These are phyloP conservation scores for Catocala sponsa DNA, from an alignment of 2,888 invertebrate genomes.

Conservation along the genomic window DNA sequence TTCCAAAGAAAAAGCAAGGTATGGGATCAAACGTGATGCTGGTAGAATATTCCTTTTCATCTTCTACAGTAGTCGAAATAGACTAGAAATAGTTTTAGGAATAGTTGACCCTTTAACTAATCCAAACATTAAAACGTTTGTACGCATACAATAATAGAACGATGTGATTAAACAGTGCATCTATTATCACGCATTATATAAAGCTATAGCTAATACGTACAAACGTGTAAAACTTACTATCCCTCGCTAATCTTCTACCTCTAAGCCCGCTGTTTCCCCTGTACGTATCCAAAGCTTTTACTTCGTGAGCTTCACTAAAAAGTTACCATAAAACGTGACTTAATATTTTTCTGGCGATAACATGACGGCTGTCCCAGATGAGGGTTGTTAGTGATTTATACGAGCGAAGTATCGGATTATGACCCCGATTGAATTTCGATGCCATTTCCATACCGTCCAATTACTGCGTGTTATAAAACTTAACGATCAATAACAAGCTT, in stretches of 20 bases:
- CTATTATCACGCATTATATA: background rate
- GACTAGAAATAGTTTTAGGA: constrained; percentile 82
- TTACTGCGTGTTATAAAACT: constrained; percentile 57
- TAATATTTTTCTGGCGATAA: constrained; percentile 47
- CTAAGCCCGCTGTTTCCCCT: constrained; percentile 42
- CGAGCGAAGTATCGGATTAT: constrained; percentile 61
- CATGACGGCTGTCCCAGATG: constrained; percentile 57
- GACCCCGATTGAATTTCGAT: constrained; percentile 65
- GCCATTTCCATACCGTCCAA: constrained; percentile 57
- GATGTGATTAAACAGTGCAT: background rate
- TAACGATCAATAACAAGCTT: constrained; percentile 48
- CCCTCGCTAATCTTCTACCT: constrained; percentile 58
- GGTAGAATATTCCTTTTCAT: constrained; percentile 88
- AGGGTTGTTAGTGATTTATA: constrained; percentile 64
- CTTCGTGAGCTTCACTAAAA: constrained; percentile 59
- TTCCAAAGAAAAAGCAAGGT: constrained; percentile 93
- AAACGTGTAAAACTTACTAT: constrained; percentile 52
- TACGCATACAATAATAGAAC: constrained; percentile 47
- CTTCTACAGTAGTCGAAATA: constrained; percentile 82
- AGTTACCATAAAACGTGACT: constrained; percentile 80
- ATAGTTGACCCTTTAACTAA: constrained; percentile 65
- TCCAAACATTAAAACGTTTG: constrained; percentile 55
- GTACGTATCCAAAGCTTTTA: constrained; percentile 55
- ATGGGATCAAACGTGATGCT: constrained; percentile 88
- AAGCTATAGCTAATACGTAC: constrained; percentile 50